phyloP scores from a whole-genome alignment of 2,888 invertebrate species.

The Lapara coniferarum region DNA sequence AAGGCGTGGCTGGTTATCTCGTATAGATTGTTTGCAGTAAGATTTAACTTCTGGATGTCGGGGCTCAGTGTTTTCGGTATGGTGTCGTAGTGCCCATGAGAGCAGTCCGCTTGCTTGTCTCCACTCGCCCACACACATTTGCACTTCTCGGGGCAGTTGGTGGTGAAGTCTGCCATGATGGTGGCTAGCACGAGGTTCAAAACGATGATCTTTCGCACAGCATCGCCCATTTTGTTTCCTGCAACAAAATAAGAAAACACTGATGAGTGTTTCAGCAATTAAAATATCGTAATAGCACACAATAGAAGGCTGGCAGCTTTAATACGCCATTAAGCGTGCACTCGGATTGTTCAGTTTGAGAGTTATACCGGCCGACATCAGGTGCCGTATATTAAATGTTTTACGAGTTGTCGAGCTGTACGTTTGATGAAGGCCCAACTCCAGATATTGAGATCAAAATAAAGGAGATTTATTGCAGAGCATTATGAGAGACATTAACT shows the following conservation, averaged over 20 bases:
- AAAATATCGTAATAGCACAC: constrained; percentile 53
- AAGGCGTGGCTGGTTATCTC: constrained; percentile 88
- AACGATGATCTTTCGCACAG: constrained; percentile 53
- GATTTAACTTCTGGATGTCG: constrained; percentile 88
- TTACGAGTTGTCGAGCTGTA: constrained; percentile 5
- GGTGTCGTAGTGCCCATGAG: constrained; percentile 84
- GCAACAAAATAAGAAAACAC: constrained; percentile 33
- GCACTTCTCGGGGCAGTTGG: constrained; percentile 87
- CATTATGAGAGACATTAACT: too few species aligned
- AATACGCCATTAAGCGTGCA: constrained; percentile 57
- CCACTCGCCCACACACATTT: constrained; percentile 94
- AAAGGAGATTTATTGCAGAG: too few species aligned
- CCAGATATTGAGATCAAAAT: too few species aligned
- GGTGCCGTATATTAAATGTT: constrained; percentile 36
- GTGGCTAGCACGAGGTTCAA: constrained; percentile 56
- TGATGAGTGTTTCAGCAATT: constrained; percentile 30
- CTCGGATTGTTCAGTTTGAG: constrained; percentile 43
- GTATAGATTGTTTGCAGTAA: constrained; percentile 87
- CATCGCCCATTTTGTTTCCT: constrained; percentile 57
- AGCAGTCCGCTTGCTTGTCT: constrained; percentile 92
- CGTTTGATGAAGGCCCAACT: background rate
- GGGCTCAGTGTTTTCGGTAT: constrained; percentile 89
- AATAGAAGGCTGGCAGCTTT: constrained; percentile 57
- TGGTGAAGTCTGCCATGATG: constrained; percentile 78
- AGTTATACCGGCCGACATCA: constrained; percentile 45